Evolutionary conservation across 1,140 invertebrate species (phyloP).

Genomic region (Rhagoletis pomonella): DNA sequence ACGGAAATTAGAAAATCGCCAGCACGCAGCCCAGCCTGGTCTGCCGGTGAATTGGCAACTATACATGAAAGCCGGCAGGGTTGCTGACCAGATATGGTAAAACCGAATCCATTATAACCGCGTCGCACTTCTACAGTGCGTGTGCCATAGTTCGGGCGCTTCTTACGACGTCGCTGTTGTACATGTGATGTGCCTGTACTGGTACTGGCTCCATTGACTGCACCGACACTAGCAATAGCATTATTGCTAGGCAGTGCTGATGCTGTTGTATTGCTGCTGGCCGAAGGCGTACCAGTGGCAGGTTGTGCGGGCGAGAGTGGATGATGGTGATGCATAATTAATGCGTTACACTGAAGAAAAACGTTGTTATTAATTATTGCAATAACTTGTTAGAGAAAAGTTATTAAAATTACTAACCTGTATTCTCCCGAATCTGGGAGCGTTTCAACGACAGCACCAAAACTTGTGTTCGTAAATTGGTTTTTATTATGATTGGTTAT

Average conservation of each 20-base stretch:
- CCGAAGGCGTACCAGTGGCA: neutral
- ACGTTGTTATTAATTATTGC: neutral
- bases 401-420: neutral
- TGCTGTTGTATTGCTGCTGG: neutral
- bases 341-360: neutral
- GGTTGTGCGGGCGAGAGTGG: neutral
- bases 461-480: too few relatives aligned
- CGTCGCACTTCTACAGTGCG: conserved; percentile 89
- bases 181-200: conserved; percentile 39
- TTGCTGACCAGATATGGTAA: conserved; percentile 94
- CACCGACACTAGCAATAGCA: neutral
- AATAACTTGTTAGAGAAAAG: neutral
- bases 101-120: conserved; percentile 91
- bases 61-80: conserved; percentile 93
- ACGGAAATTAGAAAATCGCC: conserved; percentile 95
- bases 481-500: neutral
- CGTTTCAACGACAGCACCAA: too few relatives aligned
- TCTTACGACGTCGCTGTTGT: conserved; percentile 73
- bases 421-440: neutral
- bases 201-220: neutral
- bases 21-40: conserved; percentile 88
- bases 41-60: conserved; percentile 88
- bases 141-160: conserved; percentile 77
- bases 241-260: neutral
- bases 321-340: conserved; percentile 35